Base-by-base conservation (phyloP, 1,140 invertebrate species). In the Ips nitidus region DNA sequence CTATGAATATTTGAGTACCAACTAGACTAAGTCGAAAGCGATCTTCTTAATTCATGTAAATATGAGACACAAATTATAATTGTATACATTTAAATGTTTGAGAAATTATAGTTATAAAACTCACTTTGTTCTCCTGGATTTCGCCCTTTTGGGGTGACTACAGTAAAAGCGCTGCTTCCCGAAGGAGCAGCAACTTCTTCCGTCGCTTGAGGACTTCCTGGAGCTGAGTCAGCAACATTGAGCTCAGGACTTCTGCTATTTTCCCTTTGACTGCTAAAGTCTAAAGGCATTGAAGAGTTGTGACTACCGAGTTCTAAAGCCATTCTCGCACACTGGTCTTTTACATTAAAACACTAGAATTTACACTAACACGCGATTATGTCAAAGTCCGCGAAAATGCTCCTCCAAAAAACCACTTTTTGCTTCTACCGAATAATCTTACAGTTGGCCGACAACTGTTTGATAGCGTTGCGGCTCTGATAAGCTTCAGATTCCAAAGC, bases 221-320 rank as follows among this genome's bases (percentile, higher is more conserved):
- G 73, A 52, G 72, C 74, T 6, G 75, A 76, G 64, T 78, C 76
- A 3, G 75, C 72, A 40, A 77, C 74, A 56, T 75, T 76, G 47
- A 76, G 66, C 41, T 73, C 72, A 47, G 78, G 78, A 76, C 79
- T 80, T 37, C 69, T 68, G 41, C 75, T 74, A 56, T 53, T 65
- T 47, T 74, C 77, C 45, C 78, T 74, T 42, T 75, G 71, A 38
- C 78, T 80, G 39, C 69, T 74, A 72, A 78, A 80, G 72, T 80
- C 79, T 61, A 80, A 70, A 22, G 79, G 79, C 79, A 80, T 79
- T 8, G 74, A 60, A 2, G 74, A 56, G 39, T 57, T 58, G 69
- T 79, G 79, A 52, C 74, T 69, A 73, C 79, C 77, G 43, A 80
- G 60, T 72, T 80, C 79, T 66, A 80, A 72, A 41, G 79, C 75